These are phyloP conservation scores for Drosophila pruinosa DNA, from an alignment of 1,140 invertebrate species.

Conservation along the genomic window DNA sequence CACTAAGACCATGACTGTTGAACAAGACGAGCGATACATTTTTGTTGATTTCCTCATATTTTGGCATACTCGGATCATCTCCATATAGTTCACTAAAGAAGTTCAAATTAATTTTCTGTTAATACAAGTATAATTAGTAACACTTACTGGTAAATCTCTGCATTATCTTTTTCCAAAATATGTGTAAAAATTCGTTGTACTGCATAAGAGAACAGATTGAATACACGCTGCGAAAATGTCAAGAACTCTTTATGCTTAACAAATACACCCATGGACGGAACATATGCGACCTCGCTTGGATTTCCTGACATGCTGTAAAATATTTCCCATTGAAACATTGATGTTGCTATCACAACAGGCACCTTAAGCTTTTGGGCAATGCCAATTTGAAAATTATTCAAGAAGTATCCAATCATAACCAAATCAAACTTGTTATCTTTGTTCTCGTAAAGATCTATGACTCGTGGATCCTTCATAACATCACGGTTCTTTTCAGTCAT, in stretches of 20 bases:
- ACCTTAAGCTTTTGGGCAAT: constrained; percentile 62
- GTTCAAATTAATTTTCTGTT: not conserved
- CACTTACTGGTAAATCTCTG: constrained; percentile 31
- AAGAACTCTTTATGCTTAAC: constrained; percentile 12
- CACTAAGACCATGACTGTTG: constrained; percentile 48
- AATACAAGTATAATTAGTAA: not conserved
- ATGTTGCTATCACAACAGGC: constrained; percentile 43
- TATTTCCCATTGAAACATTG: constrained; percentile 31
- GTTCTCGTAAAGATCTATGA: constrained; percentile 50
- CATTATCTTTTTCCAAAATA: constrained; percentile 4
- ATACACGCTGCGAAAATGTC: constrained; percentile 25
- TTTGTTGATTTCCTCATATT: constrained; percentile 33
- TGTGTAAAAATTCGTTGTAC: not conserved
- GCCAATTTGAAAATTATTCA: constrained; percentile 61
- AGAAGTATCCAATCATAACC: constrained; percentile 55
- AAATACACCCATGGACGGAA: constrained; percentile 23
- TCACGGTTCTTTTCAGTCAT: constrained; percentile 31
- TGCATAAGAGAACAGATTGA: not conserved
- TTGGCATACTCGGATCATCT: constrained; percentile 39
- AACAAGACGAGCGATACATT: constrained; percentile 63
- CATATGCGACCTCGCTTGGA: constrained; percentile 46
- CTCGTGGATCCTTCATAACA: constrained; percentile 21
- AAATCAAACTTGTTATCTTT: constrained; percentile 61
- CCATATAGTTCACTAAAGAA: constrained; percentile 33
- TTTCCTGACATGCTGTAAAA: constrained; percentile 42